phyloP scores from a whole-genome alignment of 2,113 vertebrate species.

The Lophotis ruficrista region DNA sequence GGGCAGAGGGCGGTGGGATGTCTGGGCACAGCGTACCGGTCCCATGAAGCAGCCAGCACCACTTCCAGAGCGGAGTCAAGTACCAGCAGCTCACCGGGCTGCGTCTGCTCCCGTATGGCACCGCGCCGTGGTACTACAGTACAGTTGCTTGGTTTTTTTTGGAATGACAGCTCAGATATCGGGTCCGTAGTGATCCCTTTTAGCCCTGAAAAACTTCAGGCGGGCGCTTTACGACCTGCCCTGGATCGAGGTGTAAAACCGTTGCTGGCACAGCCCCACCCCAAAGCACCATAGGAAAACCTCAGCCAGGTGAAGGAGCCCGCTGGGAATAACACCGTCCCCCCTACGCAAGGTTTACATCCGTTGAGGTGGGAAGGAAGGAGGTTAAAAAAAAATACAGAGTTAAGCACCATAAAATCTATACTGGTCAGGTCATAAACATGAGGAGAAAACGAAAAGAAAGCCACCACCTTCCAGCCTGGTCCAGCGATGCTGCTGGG shows the following conservation, averaged over 20 bases:
- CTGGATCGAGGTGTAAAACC: neutral
- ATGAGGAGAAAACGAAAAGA: constrained; percentile 12
- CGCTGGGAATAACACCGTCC: neutral
- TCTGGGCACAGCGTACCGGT: neutral
- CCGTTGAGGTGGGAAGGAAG: neutral
- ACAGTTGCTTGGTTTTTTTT: neutral
- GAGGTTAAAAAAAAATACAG: constrained; percentile 21
- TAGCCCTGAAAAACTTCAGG: neutral
- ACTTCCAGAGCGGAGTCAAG: neutral
- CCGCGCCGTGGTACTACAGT: neutral
- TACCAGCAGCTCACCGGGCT: neutral
- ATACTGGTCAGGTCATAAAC: constrained; percentile 64
- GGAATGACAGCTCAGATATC: neutral
- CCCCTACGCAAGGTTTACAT: neutral
- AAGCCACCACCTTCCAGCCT: constrained; percentile 37
- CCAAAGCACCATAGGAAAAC: constrained; percentile 41
- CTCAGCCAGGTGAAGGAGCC: neutral
- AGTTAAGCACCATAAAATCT: constrained; percentile 74
- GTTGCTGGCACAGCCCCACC: neutral
- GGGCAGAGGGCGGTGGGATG: neutral
- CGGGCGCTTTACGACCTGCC: neutral
- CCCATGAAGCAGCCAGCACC: constrained; percentile 37
- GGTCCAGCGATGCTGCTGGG: neutral
- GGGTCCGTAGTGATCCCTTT: neutral
- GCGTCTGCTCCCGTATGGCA: neutral